Percentiles rank a stretch among this genome's conserved stretches.
Evolutionary conservation across 2,113 vertebrate genomes (phyloP).

Genomic region (Platycercus adscitus): DNA sequence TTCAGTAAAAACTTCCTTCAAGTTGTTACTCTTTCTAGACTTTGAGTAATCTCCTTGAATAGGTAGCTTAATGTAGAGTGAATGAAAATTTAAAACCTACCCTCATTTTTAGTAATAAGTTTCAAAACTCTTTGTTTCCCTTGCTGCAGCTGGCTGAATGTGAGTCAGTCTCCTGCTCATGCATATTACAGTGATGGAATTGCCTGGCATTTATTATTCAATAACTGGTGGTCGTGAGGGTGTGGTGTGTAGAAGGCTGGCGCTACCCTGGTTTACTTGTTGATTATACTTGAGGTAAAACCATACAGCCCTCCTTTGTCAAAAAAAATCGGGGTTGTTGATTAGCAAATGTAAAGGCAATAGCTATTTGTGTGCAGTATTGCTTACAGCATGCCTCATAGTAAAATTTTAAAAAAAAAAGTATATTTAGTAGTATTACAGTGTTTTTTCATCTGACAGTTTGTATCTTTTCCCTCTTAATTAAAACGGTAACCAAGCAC

Average conservation of each 20-base stretch:
- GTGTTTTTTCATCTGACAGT: not conserved
- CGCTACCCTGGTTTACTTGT: not conserved
- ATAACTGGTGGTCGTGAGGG: conserved; percentile 8
- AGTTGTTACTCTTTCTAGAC: not conserved
- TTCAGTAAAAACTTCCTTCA: not conserved
- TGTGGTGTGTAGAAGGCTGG: not conserved
- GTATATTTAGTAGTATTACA: not conserved
- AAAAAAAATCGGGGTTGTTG: not conserved
- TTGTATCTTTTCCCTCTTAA: not conserved
- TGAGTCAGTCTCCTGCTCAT: conserved; percentile 22
- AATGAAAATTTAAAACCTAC: not conserved
- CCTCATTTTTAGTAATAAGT: not conserved
- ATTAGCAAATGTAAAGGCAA: not conserved
- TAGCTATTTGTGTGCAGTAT: fast-evolving
- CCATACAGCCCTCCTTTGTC: not conserved
- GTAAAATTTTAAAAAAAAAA: not conserved
- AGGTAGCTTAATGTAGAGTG: not conserved
- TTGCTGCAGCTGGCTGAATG: not conserved
- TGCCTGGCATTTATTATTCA: conserved; percentile 50
- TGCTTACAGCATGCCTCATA: not conserved
- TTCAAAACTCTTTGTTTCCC: conserved; percentile 54
- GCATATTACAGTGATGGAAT: conserved; percentile 11
- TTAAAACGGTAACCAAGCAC: not conserved
- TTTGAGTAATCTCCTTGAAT: not conserved
- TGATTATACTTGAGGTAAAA: not conserved